Percentiles rank a stretch among this genome's conserved stretches.
Conservation (phyloP, 2,113 vertebrate species). For the Thymallus thymallus region DNA sequence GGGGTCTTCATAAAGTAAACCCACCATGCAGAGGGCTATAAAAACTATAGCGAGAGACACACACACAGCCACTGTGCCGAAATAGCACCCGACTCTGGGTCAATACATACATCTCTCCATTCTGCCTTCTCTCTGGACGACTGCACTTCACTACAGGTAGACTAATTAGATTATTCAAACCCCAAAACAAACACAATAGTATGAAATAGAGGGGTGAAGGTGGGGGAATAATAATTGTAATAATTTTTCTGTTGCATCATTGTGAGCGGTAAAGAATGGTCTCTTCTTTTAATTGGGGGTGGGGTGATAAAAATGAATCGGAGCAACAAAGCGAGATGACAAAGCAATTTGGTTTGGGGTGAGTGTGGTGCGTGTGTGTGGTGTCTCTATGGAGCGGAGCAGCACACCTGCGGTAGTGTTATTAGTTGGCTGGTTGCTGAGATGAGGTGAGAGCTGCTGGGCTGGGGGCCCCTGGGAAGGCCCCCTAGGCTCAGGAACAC, state of each 20-base stretch:
- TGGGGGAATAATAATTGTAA: background rate
- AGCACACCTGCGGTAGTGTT: conserved; percentile 38
- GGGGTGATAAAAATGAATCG: background rate
- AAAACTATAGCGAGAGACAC: background rate
- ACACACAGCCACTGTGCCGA: too few relatives aligned
- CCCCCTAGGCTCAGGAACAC: background rate
- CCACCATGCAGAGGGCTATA: background rate
- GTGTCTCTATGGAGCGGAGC: conserved; percentile 37
- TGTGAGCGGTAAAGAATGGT: background rate
- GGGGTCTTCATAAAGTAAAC: too few relatives aligned
- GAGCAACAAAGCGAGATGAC: conserved; percentile 14
- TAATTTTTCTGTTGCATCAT: background rate
- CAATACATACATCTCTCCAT: conserved; percentile 33
- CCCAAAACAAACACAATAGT: background rate
- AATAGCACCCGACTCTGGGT: conserved; percentile 4
- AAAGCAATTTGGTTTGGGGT: conserved; percentile 17
- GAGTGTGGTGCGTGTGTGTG: background rate
- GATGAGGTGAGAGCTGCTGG: conserved; percentile 19
- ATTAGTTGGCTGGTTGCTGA: conserved; percentile 54
- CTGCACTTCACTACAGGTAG: conserved; percentile 19
- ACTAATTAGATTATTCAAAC: conserved; percentile 10
- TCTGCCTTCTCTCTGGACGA: background rate
- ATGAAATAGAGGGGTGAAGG: background rate
- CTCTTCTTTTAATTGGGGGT: background rate
- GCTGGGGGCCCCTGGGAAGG: conserved; percentile 33